Percentiles rank a stretch among this genome's conserved stretches.
phyloP scores from a whole-genome alignment of 1,140 invertebrate species.

The Zeugodacus cucurbitae region DNA sequence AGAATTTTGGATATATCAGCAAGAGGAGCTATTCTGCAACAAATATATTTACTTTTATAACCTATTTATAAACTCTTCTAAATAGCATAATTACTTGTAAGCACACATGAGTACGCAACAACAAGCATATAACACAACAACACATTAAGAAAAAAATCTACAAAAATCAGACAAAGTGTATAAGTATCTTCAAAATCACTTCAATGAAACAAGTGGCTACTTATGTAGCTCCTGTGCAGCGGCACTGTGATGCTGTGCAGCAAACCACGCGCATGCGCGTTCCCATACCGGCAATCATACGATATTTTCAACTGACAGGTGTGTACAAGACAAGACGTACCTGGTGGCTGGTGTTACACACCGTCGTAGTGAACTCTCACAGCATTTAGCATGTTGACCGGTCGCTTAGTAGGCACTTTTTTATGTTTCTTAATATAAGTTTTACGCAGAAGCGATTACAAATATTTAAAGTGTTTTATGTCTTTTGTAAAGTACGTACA shows the following conservation, averaged over 20 bases:
- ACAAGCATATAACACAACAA: neutral
- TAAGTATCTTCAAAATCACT: neutral
- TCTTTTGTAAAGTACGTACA: neutral
- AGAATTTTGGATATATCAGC: too few relatives aligned
- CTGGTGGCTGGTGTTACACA: neutral
- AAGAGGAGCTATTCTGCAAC: too few relatives aligned
- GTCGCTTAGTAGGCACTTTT: constrained; percentile 49
- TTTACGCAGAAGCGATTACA: constrained; percentile 61
- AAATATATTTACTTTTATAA: too few relatives aligned
- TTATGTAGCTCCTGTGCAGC: neutral
- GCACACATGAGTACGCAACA: neutral
- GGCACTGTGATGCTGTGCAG: neutral
- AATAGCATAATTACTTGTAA: neutral
- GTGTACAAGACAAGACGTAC: neutral
- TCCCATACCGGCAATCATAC: neutral
- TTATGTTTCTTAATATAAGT: constrained; percentile 58
- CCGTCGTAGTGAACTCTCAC: neutral
- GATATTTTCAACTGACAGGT: neutral
- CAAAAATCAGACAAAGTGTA: neutral
- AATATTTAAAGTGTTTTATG: constrained; percentile 42
- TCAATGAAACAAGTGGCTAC: neutral
- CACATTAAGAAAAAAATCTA: neutral
- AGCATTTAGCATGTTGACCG: constrained; percentile 15
- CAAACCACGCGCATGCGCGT: neutral
- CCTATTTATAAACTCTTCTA: neutral